These are phyloP conservation scores for Pseudorasbora parva DNA, from an alignment of 2,113 vertebrate genomes.

Conservation along the genomic window DNA sequence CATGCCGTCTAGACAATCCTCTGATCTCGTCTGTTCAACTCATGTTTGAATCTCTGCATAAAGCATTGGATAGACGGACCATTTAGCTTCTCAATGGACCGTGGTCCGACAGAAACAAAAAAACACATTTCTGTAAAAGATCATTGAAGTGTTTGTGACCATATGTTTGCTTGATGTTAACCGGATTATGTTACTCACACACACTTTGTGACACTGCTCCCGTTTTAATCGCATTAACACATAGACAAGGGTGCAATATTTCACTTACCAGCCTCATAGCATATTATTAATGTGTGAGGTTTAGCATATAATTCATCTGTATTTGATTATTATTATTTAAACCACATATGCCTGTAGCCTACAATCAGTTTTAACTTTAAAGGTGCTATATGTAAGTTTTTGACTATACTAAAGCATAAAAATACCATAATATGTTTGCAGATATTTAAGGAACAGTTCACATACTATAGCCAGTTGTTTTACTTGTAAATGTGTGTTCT, in stretches of 20 bases:
- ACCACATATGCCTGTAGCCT: neutral
- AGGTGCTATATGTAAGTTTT: too few relatives aligned
- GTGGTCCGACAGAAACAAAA: neutral
- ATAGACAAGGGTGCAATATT: neutral
- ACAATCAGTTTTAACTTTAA: neutral
- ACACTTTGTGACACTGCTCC: neutral
- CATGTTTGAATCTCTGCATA: neutral
- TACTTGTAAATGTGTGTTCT: too few relatives aligned
- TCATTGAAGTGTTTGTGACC: neutral
- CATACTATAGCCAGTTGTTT: too few relatives aligned
- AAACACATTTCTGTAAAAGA: neutral
- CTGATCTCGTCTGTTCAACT: neutral
- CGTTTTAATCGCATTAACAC: neutral
- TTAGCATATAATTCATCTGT: neutral
- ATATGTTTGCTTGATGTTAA: neutral
- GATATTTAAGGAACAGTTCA: too few relatives aligned
- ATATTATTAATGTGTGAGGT: too few relatives aligned
- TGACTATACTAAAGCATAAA: too few relatives aligned
- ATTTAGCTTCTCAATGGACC: constrained; percentile 30
- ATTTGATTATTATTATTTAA: neutral
- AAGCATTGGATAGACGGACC: constrained; percentile 4
- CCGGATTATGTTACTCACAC: neutral
- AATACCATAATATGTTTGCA: too few relatives aligned
- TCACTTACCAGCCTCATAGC: too few relatives aligned
- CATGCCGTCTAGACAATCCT: neutral